These are phyloP conservation scores for Drosophila mercatorum DNA, from an alignment of 2,888 invertebrate species.

Conservation along the genomic window DNA sequence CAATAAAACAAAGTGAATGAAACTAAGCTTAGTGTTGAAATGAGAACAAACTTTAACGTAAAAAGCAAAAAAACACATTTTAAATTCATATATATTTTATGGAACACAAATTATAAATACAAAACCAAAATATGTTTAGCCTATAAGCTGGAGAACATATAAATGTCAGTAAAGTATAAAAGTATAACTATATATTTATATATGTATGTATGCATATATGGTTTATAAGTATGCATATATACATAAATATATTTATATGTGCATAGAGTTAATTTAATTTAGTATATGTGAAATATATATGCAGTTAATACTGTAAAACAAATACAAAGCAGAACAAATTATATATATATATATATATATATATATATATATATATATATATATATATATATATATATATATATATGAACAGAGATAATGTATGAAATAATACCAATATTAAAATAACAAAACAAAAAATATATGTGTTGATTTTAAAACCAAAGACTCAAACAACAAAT, in stretches of 20 bases:
- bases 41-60: conserved; percentile 33
- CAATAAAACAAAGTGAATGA: conserved; percentile 41
- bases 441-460: conserved; percentile 43
- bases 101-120: conserved; percentile 49
- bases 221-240: conserved; percentile 4
- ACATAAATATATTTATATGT: conserved; percentile 19
- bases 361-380: no score
- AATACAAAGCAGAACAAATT: conserved; percentile 44
- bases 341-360: conserved; percentile 25
- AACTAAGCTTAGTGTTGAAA: conserved; percentile 43
- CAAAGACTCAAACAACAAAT: conserved; percentile 74
- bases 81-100: conserved; percentile 53
- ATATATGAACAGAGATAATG: conserved; percentile 32
- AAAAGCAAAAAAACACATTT: conserved; percentile 37
- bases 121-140: conserved; percentile 48
- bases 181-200: conserved; percentile 28
- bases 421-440: conserved; percentile 49
- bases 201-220: conserved; percentile 25
- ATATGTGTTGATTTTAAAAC: conserved; percentile 72
- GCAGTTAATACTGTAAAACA: conserved; percentile 40
- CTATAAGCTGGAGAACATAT: conserved; percentile 47
- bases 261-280: conserved; percentile 44
- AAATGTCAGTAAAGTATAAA: conserved; percentile 36
- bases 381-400: background rate
- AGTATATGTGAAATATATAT: conserved; percentile 43